Evolutionary conservation across 2,888 invertebrate genomes (phyloP).

Genomic region (Oscheius sp.): DNA sequence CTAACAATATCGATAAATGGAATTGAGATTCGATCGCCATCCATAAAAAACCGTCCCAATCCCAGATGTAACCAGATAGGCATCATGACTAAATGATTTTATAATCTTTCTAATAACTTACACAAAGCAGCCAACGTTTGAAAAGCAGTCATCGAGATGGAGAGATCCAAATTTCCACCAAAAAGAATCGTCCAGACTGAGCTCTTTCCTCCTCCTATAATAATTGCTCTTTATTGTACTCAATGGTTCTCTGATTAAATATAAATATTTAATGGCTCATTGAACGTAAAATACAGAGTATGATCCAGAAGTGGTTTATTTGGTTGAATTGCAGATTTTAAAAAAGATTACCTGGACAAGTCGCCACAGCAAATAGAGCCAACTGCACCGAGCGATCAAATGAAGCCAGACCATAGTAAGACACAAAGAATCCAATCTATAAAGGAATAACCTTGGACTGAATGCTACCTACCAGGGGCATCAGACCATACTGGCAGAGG

Average conservation of each 20-base stretch:
- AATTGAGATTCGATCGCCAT: neutral
- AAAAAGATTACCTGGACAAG: too few species aligned
- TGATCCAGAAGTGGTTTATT: too few species aligned
- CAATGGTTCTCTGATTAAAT: too few species aligned
- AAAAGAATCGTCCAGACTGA: slow-evolving; percentile 92
- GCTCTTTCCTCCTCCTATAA: slow-evolving; percentile 87
- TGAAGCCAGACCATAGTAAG: slow-evolving; percentile 12
- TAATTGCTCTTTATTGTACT: too few species aligned
- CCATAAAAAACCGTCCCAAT: slow-evolving; percentile 67
- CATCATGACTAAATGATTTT: slow-evolving; percentile 74
- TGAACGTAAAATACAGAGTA: too few species aligned
- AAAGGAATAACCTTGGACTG: neutral
- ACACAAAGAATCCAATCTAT: slow-evolving; percentile 26
- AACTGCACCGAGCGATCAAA: slow-evolving; percentile 30
- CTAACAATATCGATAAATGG: slow-evolving; percentile 23
- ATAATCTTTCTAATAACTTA: slow-evolving; percentile 69
- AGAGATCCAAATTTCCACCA: slow-evolving; percentile 88
- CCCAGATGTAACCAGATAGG: slow-evolving; percentile 74
- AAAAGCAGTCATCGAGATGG: slow-evolving; percentile 90
- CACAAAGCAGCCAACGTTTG: slow-evolving; percentile 87
- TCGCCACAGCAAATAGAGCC: slow-evolving; percentile 71
- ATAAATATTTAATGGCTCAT: too few species aligned
- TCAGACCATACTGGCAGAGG: slow-evolving; percentile 72
- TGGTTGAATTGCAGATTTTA: too few species aligned
- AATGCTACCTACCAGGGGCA: slow-evolving; percentile 72